phyloP scores from a whole-genome alignment of 2,888 invertebrate genomes.

The Spilosoma lubricipeda region DNA sequence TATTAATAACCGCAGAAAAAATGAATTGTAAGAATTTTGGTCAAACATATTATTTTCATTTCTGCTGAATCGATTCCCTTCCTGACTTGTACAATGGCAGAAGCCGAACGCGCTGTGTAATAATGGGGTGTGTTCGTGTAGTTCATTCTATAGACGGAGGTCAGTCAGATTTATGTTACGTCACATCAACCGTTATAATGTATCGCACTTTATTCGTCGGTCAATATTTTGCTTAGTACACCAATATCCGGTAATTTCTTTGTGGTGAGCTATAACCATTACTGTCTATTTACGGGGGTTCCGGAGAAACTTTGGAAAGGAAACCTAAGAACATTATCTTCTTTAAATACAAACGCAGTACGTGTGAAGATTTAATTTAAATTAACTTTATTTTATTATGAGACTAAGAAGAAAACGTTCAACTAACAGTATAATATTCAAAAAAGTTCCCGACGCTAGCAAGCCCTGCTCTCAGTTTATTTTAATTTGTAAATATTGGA shows the following conservation, averaged over 20 bases:
- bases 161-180: constrained; percentile 48
- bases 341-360: too few relatives aligned
- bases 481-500: too few relatives aligned
- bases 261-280: too few relatives aligned
- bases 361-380: too few relatives aligned
- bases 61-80: constrained; percentile 44
- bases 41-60: constrained; percentile 22
- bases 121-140: constrained; percentile 58
- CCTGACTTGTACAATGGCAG: constrained; percentile 57
- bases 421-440: too few relatives aligned
- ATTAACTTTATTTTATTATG: too few relatives aligned
- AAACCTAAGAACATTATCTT: too few relatives aligned
- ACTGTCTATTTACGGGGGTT: background rate
- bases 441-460: too few relatives aligned
- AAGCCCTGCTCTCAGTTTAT: too few relatives aligned
- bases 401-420: too few relatives aligned
- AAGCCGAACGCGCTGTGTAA: constrained; percentile 55
- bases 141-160: constrained; percentile 48
- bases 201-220: constrained; percentile 44
- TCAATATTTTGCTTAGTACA: constrained; percentile 24
- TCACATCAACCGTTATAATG: constrained; percentile 34
- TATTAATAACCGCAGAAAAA: background rate
- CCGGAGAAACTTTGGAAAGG: too few relatives aligned
- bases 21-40: constrained; percentile 14
- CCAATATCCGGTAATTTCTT: background rate